phyloP scores from a whole-genome alignment of 1,140 invertebrate genomes.

The Calliopsis andreniformis region DNA sequence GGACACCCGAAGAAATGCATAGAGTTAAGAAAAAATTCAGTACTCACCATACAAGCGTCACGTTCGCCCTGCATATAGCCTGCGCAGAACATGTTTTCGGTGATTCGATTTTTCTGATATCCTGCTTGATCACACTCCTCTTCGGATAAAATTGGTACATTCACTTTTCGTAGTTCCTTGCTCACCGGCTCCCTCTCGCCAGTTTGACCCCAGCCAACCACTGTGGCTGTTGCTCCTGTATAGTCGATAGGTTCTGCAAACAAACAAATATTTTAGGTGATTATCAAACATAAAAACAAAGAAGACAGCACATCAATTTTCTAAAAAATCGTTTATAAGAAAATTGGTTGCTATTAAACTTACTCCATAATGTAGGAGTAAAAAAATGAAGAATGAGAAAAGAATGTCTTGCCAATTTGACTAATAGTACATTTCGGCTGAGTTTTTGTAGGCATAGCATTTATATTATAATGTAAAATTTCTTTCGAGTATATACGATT shows the following conservation, averaged over 20 bases:
- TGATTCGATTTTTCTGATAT: slow-evolving; percentile 83
- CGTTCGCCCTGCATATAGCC: slow-evolving; percentile 86
- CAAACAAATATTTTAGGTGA: no score
- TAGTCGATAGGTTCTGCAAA: slow-evolving; percentile 81
- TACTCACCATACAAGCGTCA: slow-evolving; percentile 88
- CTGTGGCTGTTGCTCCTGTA: slow-evolving; percentile 85
- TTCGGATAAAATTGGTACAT: slow-evolving; percentile 83
- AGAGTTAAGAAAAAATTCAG: neutral
- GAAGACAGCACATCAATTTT: no score
- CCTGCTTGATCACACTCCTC: slow-evolving; percentile 83
- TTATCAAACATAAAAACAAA: no score
- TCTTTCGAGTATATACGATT: no score
- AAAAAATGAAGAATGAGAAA: no score
- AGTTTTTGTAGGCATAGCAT: no score
- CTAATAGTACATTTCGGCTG: no score
- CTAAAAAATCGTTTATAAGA: no score
- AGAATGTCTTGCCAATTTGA: no score
- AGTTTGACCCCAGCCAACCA: slow-evolving; percentile 89
- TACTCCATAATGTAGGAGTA: no score
- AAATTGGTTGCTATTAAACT: no score
- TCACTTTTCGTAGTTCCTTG: slow-evolving; percentile 83
- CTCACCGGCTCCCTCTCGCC: slow-evolving; percentile 85
- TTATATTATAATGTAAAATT: no score
- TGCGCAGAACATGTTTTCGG: slow-evolving; percentile 90
- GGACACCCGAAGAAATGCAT: neutral